A percentile compares a stretch with the other conserved stretches of the same genome.
These are phyloP conservation scores for Pandemis cinnamomeana DNA, from an alignment of 2,888 invertebrate genomes.

Conservation along the genomic window DNA sequence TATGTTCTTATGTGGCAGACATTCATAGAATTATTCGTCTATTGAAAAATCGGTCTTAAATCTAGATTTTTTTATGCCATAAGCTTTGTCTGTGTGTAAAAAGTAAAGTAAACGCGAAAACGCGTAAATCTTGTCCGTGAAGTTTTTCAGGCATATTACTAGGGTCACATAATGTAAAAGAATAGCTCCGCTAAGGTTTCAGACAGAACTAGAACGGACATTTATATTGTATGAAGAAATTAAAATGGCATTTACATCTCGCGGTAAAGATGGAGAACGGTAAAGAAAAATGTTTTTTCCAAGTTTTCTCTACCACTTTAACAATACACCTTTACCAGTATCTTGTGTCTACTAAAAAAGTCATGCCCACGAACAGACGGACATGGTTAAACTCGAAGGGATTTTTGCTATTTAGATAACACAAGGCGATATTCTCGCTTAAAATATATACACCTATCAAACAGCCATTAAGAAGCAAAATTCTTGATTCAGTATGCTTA, in stretches of 20 bases:
- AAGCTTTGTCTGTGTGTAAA: slow-evolving; percentile 8
- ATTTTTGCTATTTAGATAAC: no score
- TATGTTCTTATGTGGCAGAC: no score
- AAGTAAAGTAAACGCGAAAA: neutral
- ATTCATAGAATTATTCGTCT: neutral
- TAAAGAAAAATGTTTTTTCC: neutral
- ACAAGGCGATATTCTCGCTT: no score
- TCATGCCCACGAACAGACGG: no score
- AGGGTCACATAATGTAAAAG: slow-evolving; percentile 30
- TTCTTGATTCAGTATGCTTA: no score
- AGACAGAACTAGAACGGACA: slow-evolving; percentile 21
- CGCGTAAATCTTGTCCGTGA: slow-evolving; percentile 22
- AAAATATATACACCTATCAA: no score
- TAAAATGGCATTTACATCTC: slow-evolving; percentile 2
- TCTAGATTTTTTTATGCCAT: no score
- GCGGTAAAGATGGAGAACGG: neutral
- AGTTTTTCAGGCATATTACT: slow-evolving; percentile 28
- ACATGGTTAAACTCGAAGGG: no score
- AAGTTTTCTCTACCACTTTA: no score
- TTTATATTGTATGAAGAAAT: slow-evolving; percentile 4
- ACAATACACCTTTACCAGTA: no score
- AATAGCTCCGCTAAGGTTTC: slow-evolving; percentile 24
- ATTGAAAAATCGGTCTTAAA: neutral
- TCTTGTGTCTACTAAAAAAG: no score
- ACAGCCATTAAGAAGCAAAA: no score